Conservation (phyloP, 2,888 invertebrate genomes). For the Platynereis dumerilii region DNA sequence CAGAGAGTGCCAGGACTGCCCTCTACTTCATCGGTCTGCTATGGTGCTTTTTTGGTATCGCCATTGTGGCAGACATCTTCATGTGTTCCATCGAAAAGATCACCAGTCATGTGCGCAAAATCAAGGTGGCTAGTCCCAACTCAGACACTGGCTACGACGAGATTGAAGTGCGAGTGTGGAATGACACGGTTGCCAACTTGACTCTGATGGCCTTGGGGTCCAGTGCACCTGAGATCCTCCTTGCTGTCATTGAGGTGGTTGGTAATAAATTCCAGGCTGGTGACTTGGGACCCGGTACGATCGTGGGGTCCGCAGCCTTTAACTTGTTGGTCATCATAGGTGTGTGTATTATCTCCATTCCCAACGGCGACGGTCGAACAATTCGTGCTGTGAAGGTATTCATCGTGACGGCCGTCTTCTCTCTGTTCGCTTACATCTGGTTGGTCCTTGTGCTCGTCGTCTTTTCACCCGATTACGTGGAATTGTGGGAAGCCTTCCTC, state of each 20-base stretch:
- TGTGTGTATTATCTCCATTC: slow-evolving; percentile 67
- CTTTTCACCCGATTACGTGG: slow-evolving; percentile 64
- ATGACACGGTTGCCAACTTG: slow-evolving; percentile 69
- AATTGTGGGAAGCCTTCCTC: slow-evolving; percentile 69
- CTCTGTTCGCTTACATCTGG: slow-evolving; percentile 70
- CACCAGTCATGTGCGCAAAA: slow-evolving; percentile 66
- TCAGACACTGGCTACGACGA: slow-evolving; percentile 52
- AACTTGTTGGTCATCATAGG: slow-evolving; percentile 68
- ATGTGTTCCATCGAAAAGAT: slow-evolving; percentile 70
- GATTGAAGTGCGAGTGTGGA: slow-evolving; percentile 67
- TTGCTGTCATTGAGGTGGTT: slow-evolving; percentile 67
- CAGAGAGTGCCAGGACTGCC: slow-evolving; percentile 56
- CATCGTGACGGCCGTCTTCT: slow-evolving; percentile 61
- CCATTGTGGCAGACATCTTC: slow-evolving; percentile 70
- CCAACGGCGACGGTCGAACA: slow-evolving; percentile 61
- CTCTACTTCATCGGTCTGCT: slow-evolving; percentile 66
- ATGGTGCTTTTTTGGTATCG: slow-evolving; percentile 69
- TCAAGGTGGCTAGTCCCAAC: slow-evolving; percentile 52
- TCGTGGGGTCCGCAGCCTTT: slow-evolving; percentile 70
- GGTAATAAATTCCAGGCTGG: slow-evolving; percentile 64
- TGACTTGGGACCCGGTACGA: slow-evolving; percentile 68
- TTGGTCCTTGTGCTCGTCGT: slow-evolving; percentile 66
- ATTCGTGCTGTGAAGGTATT: slow-evolving; percentile 66
- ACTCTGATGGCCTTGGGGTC: slow-evolving; percentile 70
- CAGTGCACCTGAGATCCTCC: slow-evolving; percentile 68